These are phyloP conservation scores for Acrocephalus kingi DNA, from an alignment of 2,113 vertebrate species.

Conservation along the genomic window DNA sequence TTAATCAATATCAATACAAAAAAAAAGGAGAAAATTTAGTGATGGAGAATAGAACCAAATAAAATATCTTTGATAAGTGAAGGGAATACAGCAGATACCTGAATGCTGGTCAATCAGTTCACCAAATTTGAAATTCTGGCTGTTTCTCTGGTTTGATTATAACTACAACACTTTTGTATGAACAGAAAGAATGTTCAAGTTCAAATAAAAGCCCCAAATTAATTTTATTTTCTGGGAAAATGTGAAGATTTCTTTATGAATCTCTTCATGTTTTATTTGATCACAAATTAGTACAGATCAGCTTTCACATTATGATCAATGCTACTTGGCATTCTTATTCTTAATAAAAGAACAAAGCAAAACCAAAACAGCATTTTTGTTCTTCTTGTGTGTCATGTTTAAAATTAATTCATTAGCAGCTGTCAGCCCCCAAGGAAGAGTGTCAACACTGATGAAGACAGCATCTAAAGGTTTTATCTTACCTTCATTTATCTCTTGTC, in stretches of 20 bases:
- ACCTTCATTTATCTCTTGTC: conserved; percentile 69
- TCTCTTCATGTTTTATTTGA: not conserved
- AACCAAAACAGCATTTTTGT: not conserved
- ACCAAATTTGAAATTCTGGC: not conserved
- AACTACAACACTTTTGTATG: not conserved
- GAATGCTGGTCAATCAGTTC: not conserved
- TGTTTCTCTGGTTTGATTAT: not conserved
- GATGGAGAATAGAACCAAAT: not conserved
- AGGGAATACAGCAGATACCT: not conserved
- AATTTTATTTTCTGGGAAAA: not conserved
- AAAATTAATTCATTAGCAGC: conserved; percentile 74
- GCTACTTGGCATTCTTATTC: not conserved
- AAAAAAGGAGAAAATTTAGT: not conserved
- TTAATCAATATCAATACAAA: not conserved
- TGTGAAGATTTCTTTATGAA: not conserved
- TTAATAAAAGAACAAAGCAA: not conserved
- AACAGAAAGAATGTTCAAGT: not conserved
- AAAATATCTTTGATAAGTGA: not conserved
- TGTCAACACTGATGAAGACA: conserved; percentile 66
- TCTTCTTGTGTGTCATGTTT: conserved; percentile 55
- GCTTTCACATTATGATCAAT: not conserved
- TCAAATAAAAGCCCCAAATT: not conserved
- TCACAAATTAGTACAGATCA: not conserved
- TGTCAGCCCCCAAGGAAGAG: conserved; percentile 64
- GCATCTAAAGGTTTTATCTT: conserved; percentile 71